Evolutionary conservation across 2,797 vertebrate species (phyloP).

Genomic region (Mus caroli): DNA sequence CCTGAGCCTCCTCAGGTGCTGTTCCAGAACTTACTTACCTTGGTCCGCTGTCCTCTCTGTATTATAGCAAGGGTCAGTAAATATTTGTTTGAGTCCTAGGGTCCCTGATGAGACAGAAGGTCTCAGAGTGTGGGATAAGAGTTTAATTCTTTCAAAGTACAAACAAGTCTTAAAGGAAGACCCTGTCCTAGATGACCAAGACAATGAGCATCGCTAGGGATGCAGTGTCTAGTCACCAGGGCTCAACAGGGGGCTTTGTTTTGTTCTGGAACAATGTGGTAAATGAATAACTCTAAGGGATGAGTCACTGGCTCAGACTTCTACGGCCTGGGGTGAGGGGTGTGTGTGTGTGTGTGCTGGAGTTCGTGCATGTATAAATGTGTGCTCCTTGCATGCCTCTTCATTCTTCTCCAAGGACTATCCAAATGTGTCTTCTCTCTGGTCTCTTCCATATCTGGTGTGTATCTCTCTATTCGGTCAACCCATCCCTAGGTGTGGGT

Average conservation of each 20-base stretch:
- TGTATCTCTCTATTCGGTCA: not conserved
- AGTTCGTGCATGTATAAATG: not conserved
- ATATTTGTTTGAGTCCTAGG: not conserved
- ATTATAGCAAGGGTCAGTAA: not conserved
- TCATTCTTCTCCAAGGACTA: not conserved
- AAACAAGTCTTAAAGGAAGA: not conserved
- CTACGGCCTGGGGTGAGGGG: too few relatives aligned
- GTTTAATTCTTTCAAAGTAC: slow-evolving; percentile 3
- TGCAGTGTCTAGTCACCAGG: not conserved
- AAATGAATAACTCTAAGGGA: not conserved
- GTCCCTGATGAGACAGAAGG: not conserved
- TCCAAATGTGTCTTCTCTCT: not conserved
- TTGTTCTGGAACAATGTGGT: not conserved
- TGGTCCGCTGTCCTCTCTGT: not conserved
- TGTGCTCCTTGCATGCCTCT: not conserved
- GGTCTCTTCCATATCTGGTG: not conserved
- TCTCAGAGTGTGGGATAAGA: not conserved
- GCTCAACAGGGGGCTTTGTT: not conserved
- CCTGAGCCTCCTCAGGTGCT: not conserved
- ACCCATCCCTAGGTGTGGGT: not conserved
- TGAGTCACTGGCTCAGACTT: not conserved
- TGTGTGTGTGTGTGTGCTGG: not conserved
- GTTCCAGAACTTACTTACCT: not conserved
- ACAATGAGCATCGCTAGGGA: not conserved
- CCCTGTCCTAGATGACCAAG: not conserved